Evolutionary conservation across 2,113 vertebrate species (phyloP), one percentile per base, ranked within the genome.

Genomic region (Copsychus sechellarum): DNA sequence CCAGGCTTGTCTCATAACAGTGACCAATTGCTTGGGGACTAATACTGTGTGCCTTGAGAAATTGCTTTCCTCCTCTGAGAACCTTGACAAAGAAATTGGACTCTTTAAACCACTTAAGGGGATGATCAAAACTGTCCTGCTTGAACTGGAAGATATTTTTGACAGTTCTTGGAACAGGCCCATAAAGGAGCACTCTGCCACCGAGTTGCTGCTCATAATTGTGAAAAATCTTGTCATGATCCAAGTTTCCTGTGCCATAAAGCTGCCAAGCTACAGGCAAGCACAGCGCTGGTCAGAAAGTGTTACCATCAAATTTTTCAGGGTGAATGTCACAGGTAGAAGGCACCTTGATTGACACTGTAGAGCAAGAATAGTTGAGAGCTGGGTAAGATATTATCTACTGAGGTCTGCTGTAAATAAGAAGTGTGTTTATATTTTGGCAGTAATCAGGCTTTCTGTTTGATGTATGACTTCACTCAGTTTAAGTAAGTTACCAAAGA

Each of bases 81-180:
- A 97, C 97, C 97, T 97, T 97, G 96, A 97, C 95, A 94, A 95
- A 89, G 93, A 97, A 97, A 97, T 97, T 97, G 97, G 88, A 95
- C 95, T 90, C 88, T 91, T 94, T 94, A 96, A 96, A 92, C 91
- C 93, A 84, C 78, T 95, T 95, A 90, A 95, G 66, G 48, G 67
- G 83, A 51, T 77, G 81, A 96, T 97, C 94, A 96, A 94, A 97
- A 95, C 60, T 78, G 34, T 89, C 80, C 92, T 92, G 83, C 83
- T 91, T 81, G 86, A 94, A 91, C 82, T 84, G 60, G 53, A 73
- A 60, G 88, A 66, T 81, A 71, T 42, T 95, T 90, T 74, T 96
- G 91, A 93, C 92, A 88, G 82, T 83, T 96, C 50, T 43, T 73
- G 62, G 76, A 90, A 81, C 34, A 67, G 86, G 53, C 84, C 78